Percentiles rank a stretch among this genome's conserved stretches.
These are phyloP conservation scores for Loxodonta africana DNA, from an alignment of 2,113 vertebrate genomes.

Conservation along the genomic window DNA sequence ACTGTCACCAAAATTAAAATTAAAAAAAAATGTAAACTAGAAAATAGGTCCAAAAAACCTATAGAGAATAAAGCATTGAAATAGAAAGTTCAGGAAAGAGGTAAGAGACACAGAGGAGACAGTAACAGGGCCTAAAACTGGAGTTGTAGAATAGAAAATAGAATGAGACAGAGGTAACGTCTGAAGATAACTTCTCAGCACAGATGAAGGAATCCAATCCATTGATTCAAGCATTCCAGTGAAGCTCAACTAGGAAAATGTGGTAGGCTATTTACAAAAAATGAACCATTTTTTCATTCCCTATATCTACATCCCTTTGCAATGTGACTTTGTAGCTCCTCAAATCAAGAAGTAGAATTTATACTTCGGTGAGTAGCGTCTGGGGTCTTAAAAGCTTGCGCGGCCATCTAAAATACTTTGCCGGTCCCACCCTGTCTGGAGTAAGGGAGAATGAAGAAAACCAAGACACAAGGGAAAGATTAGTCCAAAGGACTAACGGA, in stretches of 20 bases:
- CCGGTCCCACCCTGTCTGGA: too few relatives aligned
- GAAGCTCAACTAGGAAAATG: not conserved
- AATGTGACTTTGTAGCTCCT: slow-evolving; percentile 15
- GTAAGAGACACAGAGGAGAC: not conserved
- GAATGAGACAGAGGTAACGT: not conserved
- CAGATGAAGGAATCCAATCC: not conserved
- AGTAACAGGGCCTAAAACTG: not conserved
- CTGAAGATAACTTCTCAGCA: not conserved
- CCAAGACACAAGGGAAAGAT: too few relatives aligned
- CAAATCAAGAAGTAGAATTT: not conserved
- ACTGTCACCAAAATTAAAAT: not conserved
- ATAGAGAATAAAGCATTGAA: not conserved
- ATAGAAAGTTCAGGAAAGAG: not conserved
- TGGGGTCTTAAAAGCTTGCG: too few relatives aligned
- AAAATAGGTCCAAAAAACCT: not conserved
- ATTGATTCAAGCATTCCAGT: not conserved
- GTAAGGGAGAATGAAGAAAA: too few relatives aligned
- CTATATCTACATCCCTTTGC: not conserved
- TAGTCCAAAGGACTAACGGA: too few relatives aligned
- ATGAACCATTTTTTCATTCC: not conserved
- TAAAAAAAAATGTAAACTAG: not conserved
- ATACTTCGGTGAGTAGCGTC: too few relatives aligned
- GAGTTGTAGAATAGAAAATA: not conserved
- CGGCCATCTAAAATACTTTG: too few relatives aligned
- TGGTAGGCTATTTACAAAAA: not conserved